Base-by-base conservation (phyloP, 2,113 vertebrate species). In the Perca flavescens region DNA sequence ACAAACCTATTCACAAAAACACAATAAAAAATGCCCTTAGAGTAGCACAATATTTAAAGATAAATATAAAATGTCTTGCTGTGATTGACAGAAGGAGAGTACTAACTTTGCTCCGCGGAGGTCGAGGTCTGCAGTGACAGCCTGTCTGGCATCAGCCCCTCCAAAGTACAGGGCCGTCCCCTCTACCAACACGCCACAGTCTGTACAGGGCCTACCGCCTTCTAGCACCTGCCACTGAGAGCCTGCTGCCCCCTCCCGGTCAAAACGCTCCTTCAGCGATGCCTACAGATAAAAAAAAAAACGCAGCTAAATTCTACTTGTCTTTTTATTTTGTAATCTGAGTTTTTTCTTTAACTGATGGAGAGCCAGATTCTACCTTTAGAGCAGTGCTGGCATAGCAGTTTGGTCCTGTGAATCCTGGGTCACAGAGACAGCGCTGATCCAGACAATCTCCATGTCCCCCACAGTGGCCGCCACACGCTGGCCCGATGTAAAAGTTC, bases 391-490 rank as follows among this genome's bases (percentile, higher is more conserved):
- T 97, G 88, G 98, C 91, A 21, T 97, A 98, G 90, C 98, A 99
- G 91, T 97, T 97, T 75, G 96, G 95, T 62, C 98, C 98, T 0
- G 97, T 97, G 90, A 97, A 99, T 3, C 98, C 98, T 0, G 97
- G 97, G 84, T 99, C 98, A 87, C 98, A 99, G 82, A 98, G 96
- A 84, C 98, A 99, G 76, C 96, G 96, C 74, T 97, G 96, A 86
- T 97, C 97, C 91, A 99, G 92, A 88, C 98, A 99, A 88, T 99
- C 98, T 50, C 98, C 98, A 54, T 99, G 98, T 28, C 98, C 98
- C 57, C 94, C 96, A 56, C 98, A 99, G 91, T 98, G 96, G 91
- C 95, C 91, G n/a, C 95, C 85, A 84, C 98, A 99, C 0, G 96
- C 96, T 54, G 98, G 98, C 17, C 98, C 98, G 69, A 99, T 97